Evolutionary conservation across 1,140 invertebrate species (phyloP), one percentile per base, ranked within the genome.

Genomic region (Catajapyx aquilonaris): DNA sequence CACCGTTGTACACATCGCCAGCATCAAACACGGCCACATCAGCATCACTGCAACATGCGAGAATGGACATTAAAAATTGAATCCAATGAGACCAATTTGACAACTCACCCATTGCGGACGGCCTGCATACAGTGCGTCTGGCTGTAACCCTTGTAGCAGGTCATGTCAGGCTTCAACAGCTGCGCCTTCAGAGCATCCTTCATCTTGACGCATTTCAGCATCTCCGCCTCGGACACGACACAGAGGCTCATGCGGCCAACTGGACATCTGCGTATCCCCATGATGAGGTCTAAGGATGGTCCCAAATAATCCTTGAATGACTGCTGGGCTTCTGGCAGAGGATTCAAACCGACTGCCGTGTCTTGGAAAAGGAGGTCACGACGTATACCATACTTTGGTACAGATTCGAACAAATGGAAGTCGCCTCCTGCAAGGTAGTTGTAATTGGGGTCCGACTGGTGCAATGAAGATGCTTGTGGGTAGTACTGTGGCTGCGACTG

Each of bases 141-240:
- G 46, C 76, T 87, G 41, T 78, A 69, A 4, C 70, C 84, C 52
- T 77, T 79, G 43, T 83, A 70, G 54, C 91, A 96, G 22, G 71
- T 64, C 49, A 97, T 65, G 50, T 84, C 73, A 1, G 93, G 93
- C 46, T 87, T 81, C 10, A 97, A 57, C 3, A 81, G 66, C 52
- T 83, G 84, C 13, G 77, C 86, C 59, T 76, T 81, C 38, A 87
- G 56, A 18, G 86, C 86, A 28, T 69, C 84, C 64, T 71, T 81
- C 90, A 97, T 95, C 56, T 81, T 81, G 21, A 81, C 57, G 55
- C 91, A 97, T 61, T 97, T 97, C 19, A 77, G 71, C 56, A 83
- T 68, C 59, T 96, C 91, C 0, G 71, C 65, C 33, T 84, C 72
- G 1, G 88, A 94, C 1, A 86, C 88, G 5, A 95, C 79, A 55